These are phyloP conservation scores for Ceryle rudis DNA, from an alignment of 2,797 vertebrate genomes.

Conservation along the genomic window DNA sequence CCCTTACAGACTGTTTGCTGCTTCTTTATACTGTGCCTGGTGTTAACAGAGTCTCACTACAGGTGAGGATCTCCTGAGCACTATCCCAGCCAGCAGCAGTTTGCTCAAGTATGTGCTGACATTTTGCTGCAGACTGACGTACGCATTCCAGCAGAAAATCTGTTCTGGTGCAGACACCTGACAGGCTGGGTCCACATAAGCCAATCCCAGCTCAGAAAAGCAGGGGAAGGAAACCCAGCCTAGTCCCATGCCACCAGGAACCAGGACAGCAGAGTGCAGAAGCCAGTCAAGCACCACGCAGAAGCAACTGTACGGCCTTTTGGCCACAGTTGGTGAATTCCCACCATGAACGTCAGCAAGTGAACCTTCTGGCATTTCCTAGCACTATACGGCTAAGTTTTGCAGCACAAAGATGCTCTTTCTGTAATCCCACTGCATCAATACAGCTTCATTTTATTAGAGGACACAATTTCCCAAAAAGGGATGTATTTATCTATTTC, in stretches of 20 bases:
- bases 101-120: not conserved
- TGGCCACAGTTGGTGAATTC: not conserved
- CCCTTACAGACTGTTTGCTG: not conserved
- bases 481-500: not conserved
- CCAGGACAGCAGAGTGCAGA: not conserved
- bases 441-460: not conserved
- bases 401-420: not conserved
- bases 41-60: not conserved
- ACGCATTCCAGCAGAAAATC: not conserved
- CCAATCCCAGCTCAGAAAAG: not conserved
- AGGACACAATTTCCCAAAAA: not conserved
- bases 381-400: not conserved
- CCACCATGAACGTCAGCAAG: not conserved
- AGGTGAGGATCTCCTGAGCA: not conserved
- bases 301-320: not conserved
- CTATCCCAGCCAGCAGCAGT: not conserved
- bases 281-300: rapidly evolving
- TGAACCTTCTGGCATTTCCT: not conserved
- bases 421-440: not conserved
- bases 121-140: not conserved
- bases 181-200: not conserved
- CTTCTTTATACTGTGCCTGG: not conserved
- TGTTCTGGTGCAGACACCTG: not conserved
- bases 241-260: not conserved
- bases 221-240: not conserved